phyloP scores from a whole-genome alignment of 1,140 invertebrate species.

The Coboldia fuscipes region DNA sequence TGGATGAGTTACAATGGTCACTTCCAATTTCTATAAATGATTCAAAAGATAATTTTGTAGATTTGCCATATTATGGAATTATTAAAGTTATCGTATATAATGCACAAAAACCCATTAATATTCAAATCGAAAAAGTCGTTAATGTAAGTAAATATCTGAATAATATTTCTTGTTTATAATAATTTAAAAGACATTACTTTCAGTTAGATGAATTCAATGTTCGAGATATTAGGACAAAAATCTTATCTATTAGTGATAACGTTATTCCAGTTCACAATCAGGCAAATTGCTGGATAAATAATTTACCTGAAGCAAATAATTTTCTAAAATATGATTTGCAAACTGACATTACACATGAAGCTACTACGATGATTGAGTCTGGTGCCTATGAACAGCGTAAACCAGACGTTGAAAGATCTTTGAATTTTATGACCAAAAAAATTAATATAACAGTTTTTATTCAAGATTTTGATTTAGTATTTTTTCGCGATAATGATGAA shows the following conservation, averaged over 20 bases:
- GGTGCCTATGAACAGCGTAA: neutral
- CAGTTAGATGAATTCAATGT: conserved; percentile 1
- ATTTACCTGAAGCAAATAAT: neutral
- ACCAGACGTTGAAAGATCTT: neutral
- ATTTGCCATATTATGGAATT: conserved; percentile 40
- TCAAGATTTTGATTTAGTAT: conserved; percentile 5
- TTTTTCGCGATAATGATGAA: conserved; percentile 2
- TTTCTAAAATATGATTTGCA: neutral
- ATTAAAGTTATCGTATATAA: conserved; percentile 40
- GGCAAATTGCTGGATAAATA: too few species aligned
- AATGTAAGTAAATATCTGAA: neutral
- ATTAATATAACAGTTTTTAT: conserved; percentile 15
- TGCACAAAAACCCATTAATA: conserved; percentile 13
- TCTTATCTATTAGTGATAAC: neutral
- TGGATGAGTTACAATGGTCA: conserved; percentile 21
- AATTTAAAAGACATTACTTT: neutral
- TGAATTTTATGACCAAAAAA: conserved; percentile 8
- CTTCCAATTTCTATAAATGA: conserved; percentile 21
- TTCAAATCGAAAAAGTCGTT: conserved; percentile 6
- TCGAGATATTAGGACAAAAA: neutral
- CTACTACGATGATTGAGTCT: neutral
- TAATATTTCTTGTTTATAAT: neutral
- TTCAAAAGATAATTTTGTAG: conserved; percentile 39
- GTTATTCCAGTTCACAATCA: too few species aligned
- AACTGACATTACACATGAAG: neutral